Conservation (phyloP, 92 coral and sea anemone genomes). For the Paramuricea clavata region DNA sequence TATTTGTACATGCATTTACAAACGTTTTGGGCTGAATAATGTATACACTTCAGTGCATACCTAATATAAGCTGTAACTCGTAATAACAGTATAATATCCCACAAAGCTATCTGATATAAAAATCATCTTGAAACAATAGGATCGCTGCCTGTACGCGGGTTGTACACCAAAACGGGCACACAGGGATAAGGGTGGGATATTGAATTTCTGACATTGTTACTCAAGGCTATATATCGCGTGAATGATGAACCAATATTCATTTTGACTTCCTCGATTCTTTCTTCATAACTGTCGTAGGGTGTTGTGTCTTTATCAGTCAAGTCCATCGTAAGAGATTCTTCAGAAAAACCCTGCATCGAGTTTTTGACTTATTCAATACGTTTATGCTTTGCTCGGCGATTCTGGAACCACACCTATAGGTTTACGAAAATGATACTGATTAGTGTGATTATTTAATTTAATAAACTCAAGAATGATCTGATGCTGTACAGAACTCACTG, state of each 20-base stretch:
- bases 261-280: neutral
- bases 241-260: neutral
- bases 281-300: neutral
- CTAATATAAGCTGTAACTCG: too few species aligned
- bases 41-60: too few species aligned
- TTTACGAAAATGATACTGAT: neutral
- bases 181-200: neutral
- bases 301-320: neutral
- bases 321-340: neutral
- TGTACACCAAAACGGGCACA: slow-evolving; percentile 6
- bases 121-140: neutral
- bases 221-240: slow-evolving; percentile 5
- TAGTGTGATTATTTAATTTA: too few species aligned
- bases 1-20: neutral
- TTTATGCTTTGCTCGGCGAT: slow-evolving; percentile 39
- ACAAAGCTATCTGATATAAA: too few species aligned
- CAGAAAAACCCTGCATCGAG: neutral
- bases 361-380: slow-evolving; percentile 22
- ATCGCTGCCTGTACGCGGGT: neutral
- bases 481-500: too few species aligned
- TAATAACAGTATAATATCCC: too few species aligned
- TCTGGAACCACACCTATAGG: slow-evolving; percentile 39
- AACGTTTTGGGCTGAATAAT: neutral
- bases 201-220: neutral
- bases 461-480: too few species aligned